Conservation (phyloP, 2,113 vertebrate species). For the Prionailurus bengalensis region DNA sequence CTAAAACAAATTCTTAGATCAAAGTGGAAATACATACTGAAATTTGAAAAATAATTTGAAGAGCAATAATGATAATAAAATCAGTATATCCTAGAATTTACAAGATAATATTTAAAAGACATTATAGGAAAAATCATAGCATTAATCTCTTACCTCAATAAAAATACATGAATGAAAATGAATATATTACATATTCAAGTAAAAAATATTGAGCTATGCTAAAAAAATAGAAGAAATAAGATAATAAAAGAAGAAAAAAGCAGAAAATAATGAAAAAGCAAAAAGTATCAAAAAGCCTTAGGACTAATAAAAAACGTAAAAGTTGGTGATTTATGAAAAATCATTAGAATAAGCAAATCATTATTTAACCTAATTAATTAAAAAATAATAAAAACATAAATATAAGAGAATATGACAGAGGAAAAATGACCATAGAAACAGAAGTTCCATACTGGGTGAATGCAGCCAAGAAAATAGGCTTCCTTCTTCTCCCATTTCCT, state of each 20-base stretch:
- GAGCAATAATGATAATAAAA: not conserved
- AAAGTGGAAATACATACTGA: not conserved
- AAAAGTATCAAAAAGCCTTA: not conserved
- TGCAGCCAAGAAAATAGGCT: not conserved
- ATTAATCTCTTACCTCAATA: not conserved
- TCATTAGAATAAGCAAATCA: not conserved
- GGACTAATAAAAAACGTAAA: not conserved
- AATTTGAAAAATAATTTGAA: not conserved
- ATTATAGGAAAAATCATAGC: not conserved
- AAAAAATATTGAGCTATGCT: not conserved
- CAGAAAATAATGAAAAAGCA: not conserved
- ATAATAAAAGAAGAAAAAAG: not conserved
- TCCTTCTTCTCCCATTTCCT: not conserved
- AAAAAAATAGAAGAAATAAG: not conserved
- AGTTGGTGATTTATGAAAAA: not conserved
- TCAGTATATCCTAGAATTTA: not conserved
- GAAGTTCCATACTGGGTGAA: not conserved
- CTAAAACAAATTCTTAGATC: not conserved
- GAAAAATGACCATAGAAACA: not conserved
- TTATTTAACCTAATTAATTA: not conserved
- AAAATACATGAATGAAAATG: not conserved
- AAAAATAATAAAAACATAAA: not conserved
- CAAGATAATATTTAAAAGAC: not conserved
- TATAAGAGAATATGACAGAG: not conserved
- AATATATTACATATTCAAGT: not conserved